Evolutionary conservation across 2,888 invertebrate species (phyloP), one percentile per base, ranked within the genome.

Genomic region (Pedicia rivosa): DNA sequence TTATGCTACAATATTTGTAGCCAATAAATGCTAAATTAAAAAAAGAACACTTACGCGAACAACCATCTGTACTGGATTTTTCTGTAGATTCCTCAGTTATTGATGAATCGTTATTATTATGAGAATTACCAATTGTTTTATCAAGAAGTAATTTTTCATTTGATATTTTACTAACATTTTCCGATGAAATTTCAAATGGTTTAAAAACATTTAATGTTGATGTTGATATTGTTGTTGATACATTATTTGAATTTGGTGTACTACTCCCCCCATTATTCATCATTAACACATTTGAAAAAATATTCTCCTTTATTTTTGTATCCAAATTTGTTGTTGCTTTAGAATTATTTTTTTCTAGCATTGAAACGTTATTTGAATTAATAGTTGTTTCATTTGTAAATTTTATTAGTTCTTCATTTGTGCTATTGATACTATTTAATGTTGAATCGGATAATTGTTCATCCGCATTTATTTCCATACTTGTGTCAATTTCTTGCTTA

Each of bases 111-210:
- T 10, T 12, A 17, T 12, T 3, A 10, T 20, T 17, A 5, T 30
- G 9, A n/a, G 36, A 37, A 35, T 40, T 39, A n/a, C 37, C 32
- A 16, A 39, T 39, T 22, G 35, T 37, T 17, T 36, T 38, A 4
- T 42, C 41, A 25, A 25, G n/a, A n/a, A n/a, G n/a, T n/a, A n/a
- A n/a, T n/a, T n/a, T n/a, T n/a, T 27, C 36, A 17, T 47, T 43
- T 3, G 48, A 44, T 38, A 46, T 45, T 39, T 44, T 45, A 29
- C 44, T 46, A 16, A 46, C 45, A 36, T 44, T 47, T 35, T 46
- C 48, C 10, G 46, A 43, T 3, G 44, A 42, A 27, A 46, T 45
- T 43, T 45, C 47, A 30, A 43, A 45, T 36, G 43, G n/a, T n/a
- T n/a, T n/a, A n/a, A n/a, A n/a, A n/a, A n/a, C 41, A 28, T 44